phyloP scores from a whole-genome alignment of 1,140 invertebrate species.

The Drosophila ogumai region DNA sequence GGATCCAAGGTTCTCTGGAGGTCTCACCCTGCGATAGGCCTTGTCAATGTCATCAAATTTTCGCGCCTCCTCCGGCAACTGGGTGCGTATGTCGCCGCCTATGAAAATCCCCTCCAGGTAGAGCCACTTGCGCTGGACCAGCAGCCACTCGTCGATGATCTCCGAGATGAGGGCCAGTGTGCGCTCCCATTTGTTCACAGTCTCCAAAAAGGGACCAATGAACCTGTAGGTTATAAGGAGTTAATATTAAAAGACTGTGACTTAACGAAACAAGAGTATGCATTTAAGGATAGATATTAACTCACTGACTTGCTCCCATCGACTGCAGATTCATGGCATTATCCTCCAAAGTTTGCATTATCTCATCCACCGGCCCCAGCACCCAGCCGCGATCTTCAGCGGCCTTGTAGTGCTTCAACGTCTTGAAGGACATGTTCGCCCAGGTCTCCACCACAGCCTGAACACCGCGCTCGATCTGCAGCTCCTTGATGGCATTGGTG shows the following conservation, averaged over 20 bases:
- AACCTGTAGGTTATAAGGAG: slow-evolving; percentile 87
- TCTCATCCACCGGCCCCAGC: slow-evolving; percentile 92
- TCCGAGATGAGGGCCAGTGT: slow-evolving; percentile 92
- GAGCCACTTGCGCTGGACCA: slow-evolving; percentile 94
- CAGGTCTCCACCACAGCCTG: slow-evolving; percentile 91
- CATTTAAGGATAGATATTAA: not conserved
- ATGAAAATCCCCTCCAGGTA: slow-evolving; percentile 96
- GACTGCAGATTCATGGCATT: slow-evolving; percentile 95
- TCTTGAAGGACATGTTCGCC: slow-evolving; percentile 90
- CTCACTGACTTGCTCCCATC: slow-evolving; percentile 93
- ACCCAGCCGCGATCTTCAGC: slow-evolving; percentile 87
- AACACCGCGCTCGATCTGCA: slow-evolving; percentile 94
- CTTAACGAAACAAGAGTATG: no score
- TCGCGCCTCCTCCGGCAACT: slow-evolving; percentile 94
- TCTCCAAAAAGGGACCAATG: slow-evolving; percentile 92
- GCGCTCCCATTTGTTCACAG: slow-evolving; percentile 94
- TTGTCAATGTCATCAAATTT: slow-evolving; percentile 96
- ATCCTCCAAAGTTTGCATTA: slow-evolving; percentile 93
- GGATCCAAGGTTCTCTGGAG: not conserved
- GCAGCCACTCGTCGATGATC: slow-evolving; percentile 94
- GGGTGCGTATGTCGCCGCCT: slow-evolving; percentile 92
- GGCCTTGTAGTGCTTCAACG: slow-evolving; percentile 88
- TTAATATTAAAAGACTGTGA: not conserved
- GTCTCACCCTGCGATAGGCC: slow-evolving; percentile 89
- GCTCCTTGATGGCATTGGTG: slow-evolving; percentile 94